Base-by-base conservation (phyloP, 2,888 invertebrate genomes). In the Caenorhabditis zanzibari region DNA sequence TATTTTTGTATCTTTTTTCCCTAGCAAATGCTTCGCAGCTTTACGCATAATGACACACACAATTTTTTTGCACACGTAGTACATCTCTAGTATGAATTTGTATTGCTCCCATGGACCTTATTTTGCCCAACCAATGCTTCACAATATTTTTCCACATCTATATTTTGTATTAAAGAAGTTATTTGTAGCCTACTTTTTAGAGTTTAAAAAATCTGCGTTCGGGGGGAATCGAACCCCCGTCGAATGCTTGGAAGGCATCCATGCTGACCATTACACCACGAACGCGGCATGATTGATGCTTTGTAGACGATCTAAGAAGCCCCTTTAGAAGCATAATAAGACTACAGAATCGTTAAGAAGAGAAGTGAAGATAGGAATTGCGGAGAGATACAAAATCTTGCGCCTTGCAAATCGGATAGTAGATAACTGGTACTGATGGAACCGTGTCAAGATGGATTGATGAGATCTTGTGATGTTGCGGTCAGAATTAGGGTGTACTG, bases 201-300 rank as follows among this genome's bases (percentile, higher is more conserved):
- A n/a, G n/a, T n/a, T n/a, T n/a, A n/a, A 72, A 35, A 41, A 44
- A 28, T 38, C 12, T 85, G 85, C 86, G 84, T 87, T 85, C 87
- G 87, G 85, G 85, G 85, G 86, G 86, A 87, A 87, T 87, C 87
- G 87, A 87, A 87, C 85, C 87, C 85, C 85, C 85, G 87, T 86
- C 86, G 85, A 86, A 88, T 88, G 88, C 86, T 86, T 88, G 88
- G 86, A 86, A 88, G 86, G 85, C 88, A 88, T 88, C 86, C 86
- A 88, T 88, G 86, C 88, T 88, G 84, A 88, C 86, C 86, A 86
- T 85, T 88, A 88, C 86, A 88, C 88, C 88, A 88, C 87, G 85
- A 85, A 87, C 85, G 84, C 87, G 24, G 10, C 14, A 16, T 12
- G 1, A 44, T 19, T 19, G 0, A 9, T 2, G 7, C 47, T 19